Conservation (phyloP, 1,140 invertebrate genomes). For the Augochlora pura region DNA sequence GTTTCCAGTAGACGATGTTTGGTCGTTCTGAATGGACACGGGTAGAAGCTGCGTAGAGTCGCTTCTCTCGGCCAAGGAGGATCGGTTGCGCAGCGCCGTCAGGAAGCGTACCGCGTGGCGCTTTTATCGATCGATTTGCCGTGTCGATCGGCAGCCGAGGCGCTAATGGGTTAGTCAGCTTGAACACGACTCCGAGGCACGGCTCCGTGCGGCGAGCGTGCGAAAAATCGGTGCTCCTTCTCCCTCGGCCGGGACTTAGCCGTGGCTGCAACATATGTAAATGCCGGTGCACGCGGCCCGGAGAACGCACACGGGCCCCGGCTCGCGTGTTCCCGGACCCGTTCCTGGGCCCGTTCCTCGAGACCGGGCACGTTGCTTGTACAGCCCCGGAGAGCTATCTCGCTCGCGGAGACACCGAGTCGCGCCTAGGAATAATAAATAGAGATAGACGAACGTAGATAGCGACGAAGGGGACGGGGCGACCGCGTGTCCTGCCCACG, state of each 20-base stretch:
- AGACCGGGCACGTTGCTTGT: not conserved
- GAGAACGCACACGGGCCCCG: slow-evolving; percentile 19
- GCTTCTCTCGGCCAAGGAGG: not conserved
- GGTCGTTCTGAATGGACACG: too few relatives aligned
- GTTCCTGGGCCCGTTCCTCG: slow-evolving; percentile 27
- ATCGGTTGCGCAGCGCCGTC: slow-evolving; percentile 20
- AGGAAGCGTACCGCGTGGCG: slow-evolving; percentile 40
- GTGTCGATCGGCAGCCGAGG: slow-evolving; percentile 59
- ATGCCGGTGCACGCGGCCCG: slow-evolving; percentile 12
- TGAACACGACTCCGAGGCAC: slow-evolving; percentile 34
- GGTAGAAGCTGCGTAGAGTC: not conserved
- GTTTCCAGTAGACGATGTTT: too few relatives aligned
- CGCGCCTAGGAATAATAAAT: slow-evolving; percentile 75
- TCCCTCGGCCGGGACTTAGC: not conserved
- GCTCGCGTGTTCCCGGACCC: slow-evolving; percentile 31
- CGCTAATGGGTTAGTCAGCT: slow-evolving; percentile 64
- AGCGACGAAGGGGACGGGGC: slow-evolving; percentile 50
- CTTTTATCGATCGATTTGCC: slow-evolving; percentile 65
- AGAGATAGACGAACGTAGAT: slow-evolving; percentile 70
- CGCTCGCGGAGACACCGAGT: slow-evolving; percentile 54
- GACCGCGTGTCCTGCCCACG: slow-evolving; percentile 67
- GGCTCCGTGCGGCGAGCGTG: slow-evolving; percentile 19
- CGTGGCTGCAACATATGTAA: slow-evolving; percentile 40
- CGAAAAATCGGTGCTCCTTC: slow-evolving; percentile 53
- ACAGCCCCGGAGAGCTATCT: slow-evolving; percentile 42